Evolutionary conservation across 2,888 invertebrate genomes (phyloP), one percentile per base, ranked within the genome.

Genomic region (Rosalia funebris): DNA sequence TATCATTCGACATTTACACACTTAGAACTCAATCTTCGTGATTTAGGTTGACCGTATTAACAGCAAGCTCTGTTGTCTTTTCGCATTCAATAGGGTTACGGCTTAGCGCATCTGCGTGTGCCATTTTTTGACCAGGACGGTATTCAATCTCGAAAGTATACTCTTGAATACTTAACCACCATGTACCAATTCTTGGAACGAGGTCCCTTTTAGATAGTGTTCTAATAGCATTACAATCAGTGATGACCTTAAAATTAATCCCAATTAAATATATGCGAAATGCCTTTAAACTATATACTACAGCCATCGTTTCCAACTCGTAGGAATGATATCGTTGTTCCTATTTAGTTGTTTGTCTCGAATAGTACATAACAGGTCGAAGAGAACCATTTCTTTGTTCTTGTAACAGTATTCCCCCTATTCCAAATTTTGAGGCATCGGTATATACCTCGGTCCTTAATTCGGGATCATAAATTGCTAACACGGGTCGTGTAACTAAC

Each of bases 81-180:
- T 25, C 25, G n/a, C n/a, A 3, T 3, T 36, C 36, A 9, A 10
- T 36, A 11, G 25, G 25, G 7, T 25, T 25, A 25, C 25, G 7
- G 25, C 7, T 25, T 25, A 25, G 25, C 7, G 25, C 25, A 25
- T 25, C 25, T 25, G 25, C 25, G 25, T 25, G 25, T 25, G 25
- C 25, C 25, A 60, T 1, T 53, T 32, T 0, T 25, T 25, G 25
- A 25, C 72, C 74, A 1, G 71, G 62, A 34, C 72, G 54, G 42
- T 74, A 71, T 14, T 68, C 58, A 1, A 77, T 64, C 0, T 60
- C 59, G 36, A 73, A 76, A 9, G 66, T 63, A 50, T 68, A 76
- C 31, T 77, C 76, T 47, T 71, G 71, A 1, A 71, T 56, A 15
- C 12, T 20, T 3, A 75, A 41, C 66, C 73, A 74, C 75, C 77